Base-by-base conservation (phyloP, 2,888 invertebrate species). In the Rhaphigaster nebulosa region DNA sequence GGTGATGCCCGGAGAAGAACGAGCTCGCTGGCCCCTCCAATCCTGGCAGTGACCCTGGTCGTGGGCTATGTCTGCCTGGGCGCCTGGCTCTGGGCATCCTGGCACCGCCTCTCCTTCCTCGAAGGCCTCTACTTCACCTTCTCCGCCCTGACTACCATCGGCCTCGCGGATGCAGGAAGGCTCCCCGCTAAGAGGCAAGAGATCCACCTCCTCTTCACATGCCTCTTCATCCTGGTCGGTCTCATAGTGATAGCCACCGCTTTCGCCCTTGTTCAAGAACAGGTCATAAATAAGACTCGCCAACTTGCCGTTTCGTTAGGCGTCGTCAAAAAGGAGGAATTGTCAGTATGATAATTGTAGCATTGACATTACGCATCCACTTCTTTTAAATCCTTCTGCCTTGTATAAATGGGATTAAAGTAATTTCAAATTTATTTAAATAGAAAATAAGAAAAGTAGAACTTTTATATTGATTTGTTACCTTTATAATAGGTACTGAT, bases 101-200 rank as follows among this genome's bases (percentile, higher is more conserved):
- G 97, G 95, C 96, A 96, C 93, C 97, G 97, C 97, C 91, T 89
- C 26, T 96, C 96, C 91, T 96, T 97, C 93, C 95, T 97, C 87
- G 97, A 97, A 93, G 97, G 97, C 15, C 96, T 96, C 8, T 97
- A 97, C 94, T 97, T 97, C 94, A 97, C 97, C 93, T 97, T 97
- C 94, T 96, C 97, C 92, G 97, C 97, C 5, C 94, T 97, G 92
- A 96, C 97, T 0, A 97, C 97, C 6, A 97, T 97, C 91, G 97
- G 97, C 65, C 96, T 97, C 92, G 97, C 97, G 8, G 97, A 97
- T 93, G 95, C 96, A 13, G 84, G 90, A 23, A 92, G 95, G 96
- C 23, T 41, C 13, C 87, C 80, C 1, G 91, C 97, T 97, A 90
- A 87, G 56, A 1, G 92, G 91, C 84, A 91, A 91, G 70, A 92